Evolutionary conservation across 2,888 invertebrate genomes (phyloP), one percentile per base, ranked within the genome.

Genomic region (Ochropacha duplaris): DNA sequence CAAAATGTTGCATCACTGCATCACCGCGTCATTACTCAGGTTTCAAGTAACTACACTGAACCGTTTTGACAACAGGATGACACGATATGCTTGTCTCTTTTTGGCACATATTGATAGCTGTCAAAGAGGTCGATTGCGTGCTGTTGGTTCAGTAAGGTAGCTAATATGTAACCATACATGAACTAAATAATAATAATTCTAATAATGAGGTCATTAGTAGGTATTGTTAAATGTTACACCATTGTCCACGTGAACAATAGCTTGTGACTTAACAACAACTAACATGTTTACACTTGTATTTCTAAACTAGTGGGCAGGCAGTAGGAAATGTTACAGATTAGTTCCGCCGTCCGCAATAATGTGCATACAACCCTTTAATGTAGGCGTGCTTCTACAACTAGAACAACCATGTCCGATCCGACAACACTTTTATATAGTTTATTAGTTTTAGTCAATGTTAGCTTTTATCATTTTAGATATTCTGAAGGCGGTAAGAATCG

Each of bases 401-500:
- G 39, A 39, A 44, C 44, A 44, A 44, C n/a, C 44, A 44, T 44
- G 44, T 19, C n/a, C 44, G 4, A 44, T 44, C 2, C 19, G 4
- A 44, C 16, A 6, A 44, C 19, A 44, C 44, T 44, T 19, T n/a
- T 31, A 31, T 0, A 19, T 3, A 69, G 61, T 65, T 60, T 69
- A 51, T 60, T 71, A 67, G 57, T 68, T 68, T 55, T 75, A 59
- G 34, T 67, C 63, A 49, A 68, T 50, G 34, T 71, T 54, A 58
- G 64, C 69, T 59, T 58, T 65, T 68, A 64, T 66, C 60, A 62
- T 61, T 58, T 57, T 62, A 62, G 59, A 52, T 56, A 28, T 54
- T 72, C 80, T 59, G 61, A 73, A 56, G 71, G 77, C 56, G 87
- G 87, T 87, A 77, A 79, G 79, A 57, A 36, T n/a, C n/a, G n/a